Evolutionary conservation across 2,797 vertebrate species (phyloP).

Genomic region (Limosa lapponica): DNA sequence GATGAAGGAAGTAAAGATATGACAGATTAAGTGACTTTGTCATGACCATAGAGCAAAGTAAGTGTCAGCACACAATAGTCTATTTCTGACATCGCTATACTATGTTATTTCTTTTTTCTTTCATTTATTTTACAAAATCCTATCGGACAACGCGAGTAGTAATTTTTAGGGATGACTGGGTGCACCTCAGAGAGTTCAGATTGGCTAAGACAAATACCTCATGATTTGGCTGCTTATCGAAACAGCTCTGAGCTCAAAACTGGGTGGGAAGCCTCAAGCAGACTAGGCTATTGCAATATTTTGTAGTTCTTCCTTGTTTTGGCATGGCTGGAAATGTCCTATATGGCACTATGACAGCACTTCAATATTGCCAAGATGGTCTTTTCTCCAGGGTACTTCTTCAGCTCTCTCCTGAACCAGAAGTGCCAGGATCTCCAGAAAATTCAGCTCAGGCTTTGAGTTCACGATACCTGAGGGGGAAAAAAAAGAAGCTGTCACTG

Average conservation of each 20-base stretch:
- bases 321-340: neutral
- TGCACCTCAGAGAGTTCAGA: neutral
- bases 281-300: neutral
- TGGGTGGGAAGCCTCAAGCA: neutral
- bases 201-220: neutral
- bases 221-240: neutral
- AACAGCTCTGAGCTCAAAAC: neutral
- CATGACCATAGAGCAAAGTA: neutral
- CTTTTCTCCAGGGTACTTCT: neutral
- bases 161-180: neutral
- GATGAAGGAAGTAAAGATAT: neutral
- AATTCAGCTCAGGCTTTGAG: neutral
- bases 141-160: neutral
- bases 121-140: neutral
- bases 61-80: neutral
- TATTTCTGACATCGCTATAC: neutral
- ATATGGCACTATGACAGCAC: neutral
- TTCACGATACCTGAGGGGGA: neutral
- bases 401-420: neutral
- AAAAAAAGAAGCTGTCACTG: neutral
- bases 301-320: neutral
- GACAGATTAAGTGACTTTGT: neutral
- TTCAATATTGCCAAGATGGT: neutral
- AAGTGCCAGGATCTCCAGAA: neutral
- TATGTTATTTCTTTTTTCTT: neutral